Evolutionary conservation across 2,797 vertebrate genomes (phyloP), one percentile per base, ranked within the genome.

Genomic region (Cottoperca gobio): DNA sequence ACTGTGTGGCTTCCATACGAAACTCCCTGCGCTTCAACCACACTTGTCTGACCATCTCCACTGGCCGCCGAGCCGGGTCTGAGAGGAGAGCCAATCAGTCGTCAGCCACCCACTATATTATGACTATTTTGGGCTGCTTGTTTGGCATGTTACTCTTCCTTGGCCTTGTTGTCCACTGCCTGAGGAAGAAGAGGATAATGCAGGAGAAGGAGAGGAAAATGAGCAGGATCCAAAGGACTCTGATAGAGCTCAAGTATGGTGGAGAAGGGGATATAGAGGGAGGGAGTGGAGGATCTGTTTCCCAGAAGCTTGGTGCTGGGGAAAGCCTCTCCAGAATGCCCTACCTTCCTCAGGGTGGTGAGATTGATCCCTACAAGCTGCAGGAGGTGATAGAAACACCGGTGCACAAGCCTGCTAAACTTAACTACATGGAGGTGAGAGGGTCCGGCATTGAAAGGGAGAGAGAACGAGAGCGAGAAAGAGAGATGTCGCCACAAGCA

Each of bases 391-490:
- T 95, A 0, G 97, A 96, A 84, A 98, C 97, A 0, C 97, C 97
- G 0, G 87, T 78, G 1, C 92, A 89, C 82, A 97, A 97, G 88
- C 93, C 94, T 53, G 88, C 95, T 35, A 99, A 99, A 88, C 96
- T 97, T 4, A 96, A 96, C 93, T 99, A 99, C 91, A 97, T 99
- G 91, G 98, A 99, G 86, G 97, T 99, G 60, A 95, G 97, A 79
- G 96, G 97, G 52, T 95, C 96, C 0, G 96, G 95, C 0, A 96
- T 96, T 49, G 96, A 96, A 26, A 76, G 93, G 57, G 92, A 92
- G 66, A 73, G 88, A 8, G 90, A 92, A 23, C 61, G 87, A 28
- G 85, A 79, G 63, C 70, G 96, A 43, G 96, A 97, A 67, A 93
- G 96, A 0, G 96, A 96, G 19, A 92, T 96, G 79, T 95, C 96